Percentiles rank a stretch among this genome's conserved stretches.
Conservation (phyloP, 2,888 invertebrate species). For the Eledona agricola region DNA sequence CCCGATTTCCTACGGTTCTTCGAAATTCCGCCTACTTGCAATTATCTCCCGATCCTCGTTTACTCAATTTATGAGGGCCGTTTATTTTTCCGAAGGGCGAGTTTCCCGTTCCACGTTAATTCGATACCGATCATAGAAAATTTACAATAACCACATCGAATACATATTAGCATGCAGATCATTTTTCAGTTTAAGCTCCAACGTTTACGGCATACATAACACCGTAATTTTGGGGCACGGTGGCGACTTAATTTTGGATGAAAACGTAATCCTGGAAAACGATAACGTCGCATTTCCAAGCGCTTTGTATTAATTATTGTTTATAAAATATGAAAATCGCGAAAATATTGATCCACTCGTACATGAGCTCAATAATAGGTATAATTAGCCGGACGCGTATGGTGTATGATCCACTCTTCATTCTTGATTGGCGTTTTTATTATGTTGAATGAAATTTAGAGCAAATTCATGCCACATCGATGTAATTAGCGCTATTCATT, state of each 20-base stretch:
- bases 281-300: slow-evolving; percentile 1
- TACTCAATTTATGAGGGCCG: slow-evolving; percentile 13
- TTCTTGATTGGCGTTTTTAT: no score
- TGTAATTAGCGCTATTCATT: no score
- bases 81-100: slow-evolving; percentile 29
- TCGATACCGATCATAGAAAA: slow-evolving; percentile 7
- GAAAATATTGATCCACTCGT: no score
- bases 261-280: slow-evolving; percentile 17
- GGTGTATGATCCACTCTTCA: no score
- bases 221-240: slow-evolving; percentile 35
- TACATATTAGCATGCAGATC: slow-evolving; percentile 27
- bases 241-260: slow-evolving; percentile 23
- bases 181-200: slow-evolving; percentile 26
- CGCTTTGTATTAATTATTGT: no score
- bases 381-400: no score
- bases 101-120: no score
- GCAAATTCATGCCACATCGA: no score
- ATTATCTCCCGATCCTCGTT: slow-evolving; percentile 23
- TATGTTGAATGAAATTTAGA: no score
- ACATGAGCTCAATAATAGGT: no score
- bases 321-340: no score
- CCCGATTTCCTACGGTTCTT: slow-evolving; percentile 17
- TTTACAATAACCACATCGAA: slow-evolving; percentile 17
- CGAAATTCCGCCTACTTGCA: slow-evolving; percentile 16
- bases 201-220: slow-evolving; percentile 41